phyloP scores from a whole-genome alignment of 2,888 invertebrate species.

The Pandemis heparana region DNA sequence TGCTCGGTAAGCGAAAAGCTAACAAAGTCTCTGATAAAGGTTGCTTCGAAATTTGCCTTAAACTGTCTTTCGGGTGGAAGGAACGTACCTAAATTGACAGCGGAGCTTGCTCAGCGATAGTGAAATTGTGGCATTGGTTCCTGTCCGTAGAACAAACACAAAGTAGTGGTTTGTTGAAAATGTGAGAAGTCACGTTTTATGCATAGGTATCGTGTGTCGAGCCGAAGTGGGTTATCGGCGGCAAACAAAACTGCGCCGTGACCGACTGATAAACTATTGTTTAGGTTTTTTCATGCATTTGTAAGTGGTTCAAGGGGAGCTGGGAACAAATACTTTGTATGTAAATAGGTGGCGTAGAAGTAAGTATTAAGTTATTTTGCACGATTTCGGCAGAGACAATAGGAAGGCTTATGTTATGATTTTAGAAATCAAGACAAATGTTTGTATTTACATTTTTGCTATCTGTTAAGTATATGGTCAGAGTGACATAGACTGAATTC shows the following conservation, averaged over 20 bases:
- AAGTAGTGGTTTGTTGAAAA: constrained; percentile 13
- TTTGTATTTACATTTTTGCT: too few species aligned
- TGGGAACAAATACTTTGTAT: neutral
- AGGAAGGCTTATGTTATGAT: too few species aligned
- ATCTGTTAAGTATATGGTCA: too few species aligned
- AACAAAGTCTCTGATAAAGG: constrained; percentile 1
- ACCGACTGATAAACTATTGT: constrained; percentile 44
- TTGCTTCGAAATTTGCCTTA: constrained; percentile 12
- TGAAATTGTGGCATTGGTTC: constrained; percentile 3
- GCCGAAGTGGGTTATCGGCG: constrained; percentile 26
- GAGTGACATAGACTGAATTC: too few species aligned
- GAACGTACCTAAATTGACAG: constrained; percentile 5
- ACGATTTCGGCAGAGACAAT: neutral
- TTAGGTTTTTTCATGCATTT: constrained; percentile 21
- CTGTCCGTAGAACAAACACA: constrained; percentile 1
- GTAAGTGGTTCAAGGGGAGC: constrained; percentile 4
- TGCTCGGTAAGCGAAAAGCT: constrained; percentile 13
- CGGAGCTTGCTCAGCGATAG: constrained; percentile 8
- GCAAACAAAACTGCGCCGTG: constrained; percentile 28
- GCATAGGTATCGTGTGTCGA: constrained; percentile 36
- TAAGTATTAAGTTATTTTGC: neutral
- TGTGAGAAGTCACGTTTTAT: constrained; percentile 43
- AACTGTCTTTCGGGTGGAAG: constrained; percentile 5
- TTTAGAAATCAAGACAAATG: too few species aligned
- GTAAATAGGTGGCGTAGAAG: neutral